phyloP scores from a whole-genome alignment of 1,140 invertebrate genomes.

The Leptinotarsa defecta region DNA sequence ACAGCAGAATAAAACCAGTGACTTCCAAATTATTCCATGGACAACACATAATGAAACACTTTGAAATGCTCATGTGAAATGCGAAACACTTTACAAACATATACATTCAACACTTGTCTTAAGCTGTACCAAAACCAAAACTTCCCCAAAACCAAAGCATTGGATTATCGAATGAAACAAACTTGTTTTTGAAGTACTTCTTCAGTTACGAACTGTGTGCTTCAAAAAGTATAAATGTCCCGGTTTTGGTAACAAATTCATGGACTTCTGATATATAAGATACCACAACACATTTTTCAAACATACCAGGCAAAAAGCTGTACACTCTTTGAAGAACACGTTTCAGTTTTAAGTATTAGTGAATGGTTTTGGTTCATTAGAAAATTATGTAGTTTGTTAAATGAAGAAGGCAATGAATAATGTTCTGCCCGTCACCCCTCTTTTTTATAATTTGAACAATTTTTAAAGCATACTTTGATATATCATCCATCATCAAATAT shows the following conservation, averaged over 20 bases:
- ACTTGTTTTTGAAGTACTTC: not conserved
- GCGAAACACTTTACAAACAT: too few relatives aligned
- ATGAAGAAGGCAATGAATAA: not conserved
- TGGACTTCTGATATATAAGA: too few relatives aligned
- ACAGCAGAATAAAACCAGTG: too few relatives aligned
- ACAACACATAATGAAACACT: too few relatives aligned
- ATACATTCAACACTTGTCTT: too few relatives aligned
- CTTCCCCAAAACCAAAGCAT: not conserved
- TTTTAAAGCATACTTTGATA: not conserved
- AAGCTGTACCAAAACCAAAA: not conserved
- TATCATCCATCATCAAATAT: too few relatives aligned
- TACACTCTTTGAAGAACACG: not conserved
- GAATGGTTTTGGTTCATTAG: not conserved
- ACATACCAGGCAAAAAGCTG: too few relatives aligned
- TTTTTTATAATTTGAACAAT: constrained; percentile 25
- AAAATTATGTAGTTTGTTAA: not conserved
- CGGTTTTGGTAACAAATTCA: too few relatives aligned
- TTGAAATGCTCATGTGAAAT: too few relatives aligned
- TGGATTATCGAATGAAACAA: not conserved
- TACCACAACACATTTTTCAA: too few relatives aligned
- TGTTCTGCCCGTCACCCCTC: constrained; percentile 24
- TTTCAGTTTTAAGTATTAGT: not conserved
- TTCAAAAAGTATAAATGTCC: not conserved
- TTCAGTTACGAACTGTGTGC: too few relatives aligned
- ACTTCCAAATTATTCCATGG: too few relatives aligned